phyloP scores from a whole-genome alignment of 1,140 invertebrate species.

The Asbolus verrucosus region DNA sequence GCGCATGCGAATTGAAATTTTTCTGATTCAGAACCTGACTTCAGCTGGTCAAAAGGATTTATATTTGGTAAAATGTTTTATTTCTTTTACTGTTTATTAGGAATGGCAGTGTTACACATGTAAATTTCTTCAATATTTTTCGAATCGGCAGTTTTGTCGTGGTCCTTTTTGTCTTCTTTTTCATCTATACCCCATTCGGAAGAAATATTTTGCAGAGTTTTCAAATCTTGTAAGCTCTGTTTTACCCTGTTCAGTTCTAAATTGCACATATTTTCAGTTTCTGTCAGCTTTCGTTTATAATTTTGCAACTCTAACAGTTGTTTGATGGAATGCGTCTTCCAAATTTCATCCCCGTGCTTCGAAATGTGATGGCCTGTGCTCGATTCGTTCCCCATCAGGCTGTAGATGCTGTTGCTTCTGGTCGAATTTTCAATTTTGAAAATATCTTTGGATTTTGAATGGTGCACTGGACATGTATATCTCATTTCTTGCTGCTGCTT shows the following conservation, averaged over 20 bases:
- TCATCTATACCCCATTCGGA: constrained; percentile 56
- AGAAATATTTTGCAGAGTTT: constrained; percentile 64
- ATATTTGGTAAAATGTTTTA: too few species aligned
- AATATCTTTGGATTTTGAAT: neutral
- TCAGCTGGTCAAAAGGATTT: too few species aligned
- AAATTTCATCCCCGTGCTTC: constrained; percentile 1
- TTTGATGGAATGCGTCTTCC: constrained; percentile 11
- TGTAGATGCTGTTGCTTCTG: constrained; percentile 31
- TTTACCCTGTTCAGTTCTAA: constrained; percentile 68
- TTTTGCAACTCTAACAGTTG: constrained; percentile 65
- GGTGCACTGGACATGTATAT: neutral
- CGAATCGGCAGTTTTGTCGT: neutral
- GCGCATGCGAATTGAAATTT: too few species aligned
- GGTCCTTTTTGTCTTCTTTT: neutral
- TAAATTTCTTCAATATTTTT: constrained; percentile 7
- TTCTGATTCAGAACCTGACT: too few species aligned
- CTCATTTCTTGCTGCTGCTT: constrained; percentile 39
- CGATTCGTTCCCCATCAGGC: constrained; percentile 3
- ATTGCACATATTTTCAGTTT: constrained; percentile 71
- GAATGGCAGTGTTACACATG: too few species aligned
- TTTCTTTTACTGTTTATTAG: too few species aligned
- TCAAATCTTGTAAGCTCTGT: constrained; percentile 68
- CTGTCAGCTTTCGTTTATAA: constrained; percentile 66
- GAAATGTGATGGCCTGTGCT: neutral
- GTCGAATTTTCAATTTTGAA: constrained; percentile 5